phyloP scores from a whole-genome alignment of 2,888 invertebrate species.

The Ophioninae sp. region DNA sequence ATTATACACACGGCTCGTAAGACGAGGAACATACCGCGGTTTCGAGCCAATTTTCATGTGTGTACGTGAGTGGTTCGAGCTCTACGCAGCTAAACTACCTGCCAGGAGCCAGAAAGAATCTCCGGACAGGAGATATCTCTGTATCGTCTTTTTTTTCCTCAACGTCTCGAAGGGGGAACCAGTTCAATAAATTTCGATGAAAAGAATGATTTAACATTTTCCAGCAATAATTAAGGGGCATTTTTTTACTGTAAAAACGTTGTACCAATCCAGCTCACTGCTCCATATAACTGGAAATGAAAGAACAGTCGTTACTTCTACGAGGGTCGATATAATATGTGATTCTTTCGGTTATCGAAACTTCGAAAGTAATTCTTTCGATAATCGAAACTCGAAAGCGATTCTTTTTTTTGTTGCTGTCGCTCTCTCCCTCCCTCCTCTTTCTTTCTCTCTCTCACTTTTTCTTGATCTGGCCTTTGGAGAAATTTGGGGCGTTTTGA shows the following conservation, averaged over 20 bases:
- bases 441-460: no score
- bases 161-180: slow-evolving; percentile 8
- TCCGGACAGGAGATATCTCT: slow-evolving; percentile 50
- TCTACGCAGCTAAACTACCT: slow-evolving; percentile 33
- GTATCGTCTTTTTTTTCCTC: slow-evolving; percentile 36
- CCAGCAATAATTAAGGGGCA: slow-evolving; percentile 4
- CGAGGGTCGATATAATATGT: neutral
- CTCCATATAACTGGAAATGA: no score
- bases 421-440: no score
- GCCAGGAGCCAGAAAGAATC: slow-evolving; percentile 43
- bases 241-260: neutral
- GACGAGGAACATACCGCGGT: slow-evolving; percentile 7
- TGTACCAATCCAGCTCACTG: no score
- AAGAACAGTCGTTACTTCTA: slow-evolving; percentile 33
- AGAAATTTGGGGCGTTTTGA: no score
- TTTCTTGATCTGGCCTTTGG: no score
- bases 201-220: slow-evolving; percentile 24
- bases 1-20: neutral
- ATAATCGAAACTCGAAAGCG: no score
- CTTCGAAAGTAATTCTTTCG: no score
- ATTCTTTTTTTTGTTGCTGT: no score
- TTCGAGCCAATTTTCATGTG: slow-evolving; percentile 34
- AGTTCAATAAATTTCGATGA: slow-evolving; percentile 37
- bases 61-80: slow-evolving; percentile 12
- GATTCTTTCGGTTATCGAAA: neutral